phyloP scores from a whole-genome alignment of 2,113 vertebrate genomes.

The Indicator indicator region DNA sequence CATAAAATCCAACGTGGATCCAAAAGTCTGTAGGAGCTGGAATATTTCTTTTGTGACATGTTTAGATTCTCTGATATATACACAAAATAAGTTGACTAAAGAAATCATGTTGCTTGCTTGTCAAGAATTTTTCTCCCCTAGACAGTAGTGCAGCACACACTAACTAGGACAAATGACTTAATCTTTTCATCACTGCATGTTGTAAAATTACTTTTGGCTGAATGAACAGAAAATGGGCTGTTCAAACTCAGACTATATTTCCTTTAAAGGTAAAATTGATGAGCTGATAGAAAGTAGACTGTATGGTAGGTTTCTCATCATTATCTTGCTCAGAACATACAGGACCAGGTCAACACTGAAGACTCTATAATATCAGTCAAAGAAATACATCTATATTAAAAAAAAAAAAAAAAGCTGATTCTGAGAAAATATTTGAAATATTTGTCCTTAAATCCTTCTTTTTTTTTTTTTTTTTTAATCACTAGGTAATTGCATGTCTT shows the following conservation, averaged over 20 bases:
- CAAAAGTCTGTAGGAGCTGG: background rate
- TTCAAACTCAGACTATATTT: background rate
- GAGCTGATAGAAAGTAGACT: background rate
- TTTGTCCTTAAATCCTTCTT: background rate
- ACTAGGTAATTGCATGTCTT: background rate
- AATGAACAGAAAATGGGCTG: background rate
- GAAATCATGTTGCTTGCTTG: background rate
- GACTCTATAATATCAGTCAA: background rate
- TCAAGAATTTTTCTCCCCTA: background rate
- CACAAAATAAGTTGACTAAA: background rate
- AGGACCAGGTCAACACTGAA: background rate
- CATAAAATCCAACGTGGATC: background rate
- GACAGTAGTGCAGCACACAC: background rate
- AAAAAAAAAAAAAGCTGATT: background rate
- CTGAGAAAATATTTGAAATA: background rate
- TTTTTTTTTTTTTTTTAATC: background rate
- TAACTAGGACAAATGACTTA: constrained; percentile 7
- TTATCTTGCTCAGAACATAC: background rate
- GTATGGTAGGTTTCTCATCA: background rate
- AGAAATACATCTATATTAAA: background rate
- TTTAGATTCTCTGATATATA: background rate
- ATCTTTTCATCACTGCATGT: background rate
- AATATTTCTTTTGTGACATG: background rate
- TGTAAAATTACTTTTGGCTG: background rate
- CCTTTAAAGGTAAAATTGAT: background rate